Evolutionary conservation across 1,140 invertebrate species (phyloP).

Genomic region (Drosophila jambulina): DNA sequence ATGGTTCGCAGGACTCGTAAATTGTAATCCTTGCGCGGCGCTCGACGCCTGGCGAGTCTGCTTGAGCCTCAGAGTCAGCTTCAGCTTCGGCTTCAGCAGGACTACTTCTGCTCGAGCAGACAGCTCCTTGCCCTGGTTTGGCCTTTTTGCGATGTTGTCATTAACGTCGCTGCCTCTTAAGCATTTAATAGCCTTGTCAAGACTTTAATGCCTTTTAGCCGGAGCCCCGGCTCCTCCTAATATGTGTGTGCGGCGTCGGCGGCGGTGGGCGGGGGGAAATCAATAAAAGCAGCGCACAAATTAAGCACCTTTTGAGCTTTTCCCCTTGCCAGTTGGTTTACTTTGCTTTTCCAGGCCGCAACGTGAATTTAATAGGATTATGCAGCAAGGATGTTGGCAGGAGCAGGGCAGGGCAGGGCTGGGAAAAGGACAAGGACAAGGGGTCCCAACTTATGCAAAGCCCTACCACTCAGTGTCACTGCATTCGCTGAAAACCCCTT

Average conservation of each 20-base stretch:
- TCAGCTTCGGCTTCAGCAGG: constrained; percentile 25
- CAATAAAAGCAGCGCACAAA: constrained; percentile 80
- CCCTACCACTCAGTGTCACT: constrained; percentile 58
- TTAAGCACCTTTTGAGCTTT: constrained; percentile 76
- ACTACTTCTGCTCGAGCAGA: constrained; percentile 42
- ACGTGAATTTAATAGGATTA: constrained; percentile 83
- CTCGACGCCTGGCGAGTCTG: constrained; percentile 21
- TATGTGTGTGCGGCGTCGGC: constrained; percentile 4
- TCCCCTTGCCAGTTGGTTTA: constrained; percentile 28
- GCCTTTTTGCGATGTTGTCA: constrained; percentile 73
- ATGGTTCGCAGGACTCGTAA: constrained; percentile 83
- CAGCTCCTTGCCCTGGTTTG: constrained; percentile 48
- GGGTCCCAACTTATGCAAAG: constrained; percentile 71
- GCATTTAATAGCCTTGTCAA: constrained; percentile 84
- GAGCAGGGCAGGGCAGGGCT: constrained; percentile 29
- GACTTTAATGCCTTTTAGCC: constrained; percentile 83
- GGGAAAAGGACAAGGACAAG: neutral
- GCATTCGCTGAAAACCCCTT: constrained; percentile 15
- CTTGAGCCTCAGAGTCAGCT: constrained; percentile 30
- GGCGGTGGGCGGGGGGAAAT: constrained; percentile 51
- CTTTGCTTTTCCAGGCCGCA: constrained; percentile 64
- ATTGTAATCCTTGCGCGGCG: constrained; percentile 78
- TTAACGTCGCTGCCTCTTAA: constrained; percentile 84
- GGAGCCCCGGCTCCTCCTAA: constrained; percentile 54
- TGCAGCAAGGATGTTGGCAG: constrained; percentile 62